A percentile compares a stretch with the other conserved stretches of the same genome.
Evolutionary conservation across 2,113 vertebrate genomes (phyloP).

Genomic region (Hyla sarda): DNA sequence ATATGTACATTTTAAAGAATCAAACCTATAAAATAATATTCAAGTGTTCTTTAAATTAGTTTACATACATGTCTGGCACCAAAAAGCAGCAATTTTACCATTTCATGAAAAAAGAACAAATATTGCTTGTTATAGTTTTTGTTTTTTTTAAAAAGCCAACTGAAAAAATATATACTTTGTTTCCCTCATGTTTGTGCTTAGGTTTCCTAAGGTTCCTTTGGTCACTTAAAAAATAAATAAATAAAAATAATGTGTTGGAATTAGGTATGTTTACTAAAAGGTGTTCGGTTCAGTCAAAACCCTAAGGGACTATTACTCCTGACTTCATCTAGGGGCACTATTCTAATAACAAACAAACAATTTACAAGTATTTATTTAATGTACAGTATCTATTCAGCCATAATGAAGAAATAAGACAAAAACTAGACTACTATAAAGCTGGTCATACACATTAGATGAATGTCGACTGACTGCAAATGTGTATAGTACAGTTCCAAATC

Average conservation of each 20-base stretch:
- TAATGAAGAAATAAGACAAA: too few species aligned
- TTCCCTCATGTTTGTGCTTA: constrained; percentile 27
- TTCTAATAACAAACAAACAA: too few species aligned
- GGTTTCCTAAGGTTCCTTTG: neutral
- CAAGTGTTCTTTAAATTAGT: constrained; percentile 26
- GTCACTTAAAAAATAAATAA: neutral
- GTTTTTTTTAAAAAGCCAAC: constrained; percentile 18
- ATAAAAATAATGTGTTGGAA: neutral
- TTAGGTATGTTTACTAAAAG: too few species aligned
- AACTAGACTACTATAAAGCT: neutral
- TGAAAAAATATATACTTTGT: constrained; percentile 17
- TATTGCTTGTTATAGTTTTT: constrained; percentile 10
- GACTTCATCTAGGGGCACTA: too few species aligned
- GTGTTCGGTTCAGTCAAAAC: too few species aligned
- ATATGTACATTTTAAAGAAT: constrained; percentile 34
- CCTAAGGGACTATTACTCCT: neutral
- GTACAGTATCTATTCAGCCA: too few species aligned
- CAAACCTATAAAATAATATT: constrained; percentile 19
- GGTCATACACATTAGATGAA: neutral
- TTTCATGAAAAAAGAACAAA: constrained; percentile 5
- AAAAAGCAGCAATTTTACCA: constrained; percentile 31
- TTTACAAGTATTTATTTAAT: too few species aligned
- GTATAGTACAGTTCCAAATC: too few species aligned
- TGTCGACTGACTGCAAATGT: neutral
- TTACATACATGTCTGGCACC: constrained; percentile 38